Conservation (phyloP, 2,113 vertebrate species). For the Laticauda colubrina region DNA sequence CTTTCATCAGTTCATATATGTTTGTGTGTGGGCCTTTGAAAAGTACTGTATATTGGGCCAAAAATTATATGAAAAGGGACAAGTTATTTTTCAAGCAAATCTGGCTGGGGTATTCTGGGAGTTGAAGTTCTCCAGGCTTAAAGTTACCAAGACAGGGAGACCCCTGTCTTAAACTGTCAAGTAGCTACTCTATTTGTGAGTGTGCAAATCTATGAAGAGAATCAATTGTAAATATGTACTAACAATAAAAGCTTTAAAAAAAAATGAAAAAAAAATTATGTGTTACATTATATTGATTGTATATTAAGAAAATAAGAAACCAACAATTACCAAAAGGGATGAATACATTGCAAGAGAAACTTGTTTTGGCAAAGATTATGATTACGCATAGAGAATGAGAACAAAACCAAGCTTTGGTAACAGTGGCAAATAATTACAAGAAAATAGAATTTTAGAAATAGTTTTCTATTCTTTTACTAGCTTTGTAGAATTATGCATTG, state of each 20-base stretch:
- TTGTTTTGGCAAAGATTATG: background rate
- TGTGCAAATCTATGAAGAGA: background rate
- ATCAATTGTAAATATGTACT: background rate
- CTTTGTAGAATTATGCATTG: conserved; percentile 22
- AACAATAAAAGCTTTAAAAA: background rate
- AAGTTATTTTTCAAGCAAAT: background rate
- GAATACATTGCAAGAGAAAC: background rate
- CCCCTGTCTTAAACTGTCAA: background rate
- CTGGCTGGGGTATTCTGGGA: no score
- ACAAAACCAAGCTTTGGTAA: background rate
- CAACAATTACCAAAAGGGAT: background rate
- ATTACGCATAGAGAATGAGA: background rate
- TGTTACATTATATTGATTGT: background rate
- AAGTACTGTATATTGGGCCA: background rate
- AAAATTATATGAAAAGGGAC: background rate
- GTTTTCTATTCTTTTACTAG: background rate
- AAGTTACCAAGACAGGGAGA: no score
- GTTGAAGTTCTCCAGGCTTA: no score
- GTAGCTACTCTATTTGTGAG: background rate
- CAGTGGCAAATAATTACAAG: conserved; percentile 21
- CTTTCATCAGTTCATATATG: background rate
- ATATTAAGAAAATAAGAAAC: background rate
- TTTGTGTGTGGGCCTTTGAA: background rate
- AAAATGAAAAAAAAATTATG: background rate
- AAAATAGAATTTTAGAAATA: background rate